phyloP scores from a whole-genome alignment of 1,140 invertebrate genomes.

The Aricia agestis region DNA sequence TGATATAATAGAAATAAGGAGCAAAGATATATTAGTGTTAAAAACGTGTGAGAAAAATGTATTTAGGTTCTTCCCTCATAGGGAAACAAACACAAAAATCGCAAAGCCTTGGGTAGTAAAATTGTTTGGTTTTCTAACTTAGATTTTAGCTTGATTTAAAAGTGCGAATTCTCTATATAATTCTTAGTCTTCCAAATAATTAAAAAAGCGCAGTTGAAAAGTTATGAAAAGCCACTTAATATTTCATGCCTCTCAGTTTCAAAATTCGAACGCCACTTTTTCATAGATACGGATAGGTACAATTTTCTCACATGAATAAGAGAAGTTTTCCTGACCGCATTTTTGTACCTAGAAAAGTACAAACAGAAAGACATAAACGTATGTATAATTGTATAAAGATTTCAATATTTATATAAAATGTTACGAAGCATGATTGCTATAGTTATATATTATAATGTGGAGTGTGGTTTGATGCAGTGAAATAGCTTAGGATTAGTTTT shows the following conservation, averaged over 20 bases:
- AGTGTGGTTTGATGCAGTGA: constrained; percentile 22
- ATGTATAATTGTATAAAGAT: constrained; percentile 16
- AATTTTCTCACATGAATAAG: constrained; percentile 19
- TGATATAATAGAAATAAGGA: constrained; percentile 33
- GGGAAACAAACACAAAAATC: not conserved
- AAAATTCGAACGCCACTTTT: not conserved
- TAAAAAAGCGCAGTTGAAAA: not conserved
- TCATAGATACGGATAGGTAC: not conserved
- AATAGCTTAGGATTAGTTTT: constrained; percentile 25
- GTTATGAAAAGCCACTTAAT: not conserved
- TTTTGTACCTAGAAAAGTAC: constrained; percentile 38
- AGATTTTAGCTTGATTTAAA: not conserved
- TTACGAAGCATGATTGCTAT: constrained; percentile 23
- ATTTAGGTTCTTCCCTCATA: not conserved
- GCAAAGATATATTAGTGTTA: constrained; percentile 28
- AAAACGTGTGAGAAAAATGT: constrained; percentile 22
- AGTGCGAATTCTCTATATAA: not conserved
- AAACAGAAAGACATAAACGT: constrained; percentile 23
- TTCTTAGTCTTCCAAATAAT: not conserved
- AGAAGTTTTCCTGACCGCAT: constrained; percentile 17
- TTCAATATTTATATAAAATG: constrained; percentile 17
- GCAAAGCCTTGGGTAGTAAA: too few relatives aligned
- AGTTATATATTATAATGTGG: constrained; percentile 16
- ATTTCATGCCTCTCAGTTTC: not conserved
- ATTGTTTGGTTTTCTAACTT: too few relatives aligned